Evolutionary conservation across 1,140 invertebrate species (phyloP), one percentile per base, ranked within the genome.

Genomic region (Centruroides sculpturatus): DNA sequence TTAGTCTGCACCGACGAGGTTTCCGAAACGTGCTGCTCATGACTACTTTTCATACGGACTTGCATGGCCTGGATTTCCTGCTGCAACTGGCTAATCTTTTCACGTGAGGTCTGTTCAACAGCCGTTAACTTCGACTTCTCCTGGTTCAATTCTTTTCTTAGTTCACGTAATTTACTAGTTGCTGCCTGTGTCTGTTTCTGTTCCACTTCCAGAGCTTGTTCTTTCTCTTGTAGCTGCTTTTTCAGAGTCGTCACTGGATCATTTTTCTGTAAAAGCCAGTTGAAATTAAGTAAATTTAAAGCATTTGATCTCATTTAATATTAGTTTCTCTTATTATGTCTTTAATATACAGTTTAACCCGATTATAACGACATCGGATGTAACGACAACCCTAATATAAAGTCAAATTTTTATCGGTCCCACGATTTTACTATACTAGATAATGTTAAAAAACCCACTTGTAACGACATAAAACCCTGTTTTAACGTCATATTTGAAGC

Each of bases 141-240:
- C 0, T 74, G 69, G 59, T 80, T 81, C n/a, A 87, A 74, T 67
- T 87, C 84, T 55, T 77, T 78, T 64, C 87, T 80, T 4, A 92
- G 69, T 68, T 91, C 88, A 65, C 85, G 85, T 12, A 91, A 70
- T 54, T 72, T 66, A 9, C 62, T 59, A n/a, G 56, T 53, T 36
- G 68, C 62, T 35, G 59, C 60, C 55, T 57, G 56, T 36, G 64
- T 68, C 41, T 64, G 56, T 34, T 58, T 54, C 50, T 56, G 65
- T 71, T 75, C 72, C 68, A 75, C 71, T 62, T 72, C 69, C 5
- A 76, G 63, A 52, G 69, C 66, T 52, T 67, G 69, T 63, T 73
- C 70, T 62, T 71, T 74, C 56, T 73, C 72, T 62, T 71, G 70
- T 7, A 59, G 51, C 36, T 61, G 59, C 53, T 56, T 71, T 86